A percentile compares a stretch with the other conserved stretches of the same genome.
Evolutionary conservation across 2,797 vertebrate species (phyloP).

Genomic region (Sebastes elongatus): DNA sequence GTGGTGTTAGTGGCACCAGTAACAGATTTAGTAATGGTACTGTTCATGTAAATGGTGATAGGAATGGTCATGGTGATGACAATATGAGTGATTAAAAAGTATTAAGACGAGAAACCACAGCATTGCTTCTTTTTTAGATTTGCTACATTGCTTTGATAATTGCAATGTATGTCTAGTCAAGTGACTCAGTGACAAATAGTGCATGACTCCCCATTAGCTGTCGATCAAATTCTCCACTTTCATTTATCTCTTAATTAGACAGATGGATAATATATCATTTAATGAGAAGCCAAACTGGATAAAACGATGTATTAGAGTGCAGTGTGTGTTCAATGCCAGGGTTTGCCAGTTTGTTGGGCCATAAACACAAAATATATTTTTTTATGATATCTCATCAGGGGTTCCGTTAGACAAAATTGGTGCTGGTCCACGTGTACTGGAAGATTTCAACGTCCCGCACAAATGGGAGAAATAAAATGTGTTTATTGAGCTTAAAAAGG

Average conservation of each 20-base stretch:
- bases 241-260: background rate
- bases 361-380: background rate
- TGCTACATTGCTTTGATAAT: background rate
- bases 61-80: background rate
- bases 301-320: background rate
- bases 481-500: no score
- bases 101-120: background rate
- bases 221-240: background rate
- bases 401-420: background rate
- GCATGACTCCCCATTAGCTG: background rate
- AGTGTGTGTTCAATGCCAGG: background rate
- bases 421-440: background rate
- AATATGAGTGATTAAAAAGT: background rate
- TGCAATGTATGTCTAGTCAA: background rate
- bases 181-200: background rate
- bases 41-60: background rate
- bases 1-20: background rate
- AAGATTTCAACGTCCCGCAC: background rate
- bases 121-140: background rate
- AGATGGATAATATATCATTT: background rate
- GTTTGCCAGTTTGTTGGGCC: background rate
- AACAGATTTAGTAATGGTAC: background rate
- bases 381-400: background rate
- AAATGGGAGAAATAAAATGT: background rate
- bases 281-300: background rate